phyloP scores from a whole-genome alignment of 2,888 invertebrate genomes.

The Bimastos eiseni region DNA sequence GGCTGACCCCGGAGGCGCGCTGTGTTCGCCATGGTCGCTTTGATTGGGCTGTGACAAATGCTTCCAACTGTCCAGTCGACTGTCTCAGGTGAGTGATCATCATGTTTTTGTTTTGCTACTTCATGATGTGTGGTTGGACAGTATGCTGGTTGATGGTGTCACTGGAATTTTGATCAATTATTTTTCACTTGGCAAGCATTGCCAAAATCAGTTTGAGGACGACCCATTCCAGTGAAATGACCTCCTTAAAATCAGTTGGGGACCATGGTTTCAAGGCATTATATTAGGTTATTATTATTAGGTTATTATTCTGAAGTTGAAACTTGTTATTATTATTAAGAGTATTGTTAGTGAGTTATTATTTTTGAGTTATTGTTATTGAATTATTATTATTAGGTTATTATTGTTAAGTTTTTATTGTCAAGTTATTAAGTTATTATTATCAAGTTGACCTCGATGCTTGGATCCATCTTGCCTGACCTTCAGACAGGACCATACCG shows the following conservation, averaged over 20 bases:
- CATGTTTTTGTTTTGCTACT: background rate
- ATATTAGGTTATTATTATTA: too few species aligned
- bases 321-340: too few species aligned
- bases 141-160: background rate
- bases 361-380: too few species aligned
- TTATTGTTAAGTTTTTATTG: too few species aligned
- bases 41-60: conserved; percentile 67
- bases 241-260: background rate
- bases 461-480: too few species aligned
- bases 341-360: too few species aligned
- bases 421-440: too few species aligned
- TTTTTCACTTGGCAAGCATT: background rate
- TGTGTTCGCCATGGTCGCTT: conserved; percentile 77
- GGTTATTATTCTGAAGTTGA: too few species aligned
- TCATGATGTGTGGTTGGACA: background rate
- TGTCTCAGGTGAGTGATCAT: conserved; percentile 16
- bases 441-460: too few species aligned
- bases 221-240: background rate
- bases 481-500: too few species aligned
- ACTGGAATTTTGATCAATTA: background rate
- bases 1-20: conserved; percentile 86
- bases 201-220: background rate
- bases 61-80: conserved; percentile 61
- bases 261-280: too few species aligned
- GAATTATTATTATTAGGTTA: too few species aligned